Evolutionary conservation across 2,797 vertebrate genomes (phyloP).

Genomic region (Syngnathus rostellatus): DNA sequence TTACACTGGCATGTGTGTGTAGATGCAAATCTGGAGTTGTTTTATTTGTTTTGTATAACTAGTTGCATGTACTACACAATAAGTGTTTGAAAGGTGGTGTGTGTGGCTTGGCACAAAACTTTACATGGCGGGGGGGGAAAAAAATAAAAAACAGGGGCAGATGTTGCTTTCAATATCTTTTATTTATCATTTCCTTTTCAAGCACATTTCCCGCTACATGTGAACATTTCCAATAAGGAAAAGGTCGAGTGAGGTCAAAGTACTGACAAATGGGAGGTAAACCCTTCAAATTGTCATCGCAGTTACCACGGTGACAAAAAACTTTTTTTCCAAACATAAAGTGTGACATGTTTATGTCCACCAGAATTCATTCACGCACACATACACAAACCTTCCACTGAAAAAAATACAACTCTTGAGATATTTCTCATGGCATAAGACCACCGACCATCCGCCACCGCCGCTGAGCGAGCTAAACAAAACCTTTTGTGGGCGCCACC

Average conservation of each 20-base stretch:
- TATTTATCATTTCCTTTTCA: constrained; percentile 64
- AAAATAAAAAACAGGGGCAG: neutral
- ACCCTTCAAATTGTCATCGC: constrained; percentile 22
- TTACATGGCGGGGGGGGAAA: too few species aligned
- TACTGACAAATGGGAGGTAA: constrained; percentile 63
- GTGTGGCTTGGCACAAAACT: neutral
- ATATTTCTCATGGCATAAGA: constrained; percentile 35
- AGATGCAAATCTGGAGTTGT: too few species aligned
- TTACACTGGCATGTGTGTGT: too few species aligned
- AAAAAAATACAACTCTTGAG: constrained; percentile 29
- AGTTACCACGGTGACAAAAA: constrained; percentile 58
- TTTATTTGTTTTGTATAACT: too few species aligned
- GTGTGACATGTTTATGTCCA: constrained; percentile 48
- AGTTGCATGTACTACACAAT: too few species aligned
- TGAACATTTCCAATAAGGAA: constrained; percentile 59
- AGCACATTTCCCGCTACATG: constrained; percentile 70
- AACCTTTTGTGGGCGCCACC: neutral
- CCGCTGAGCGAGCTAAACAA: neutral
- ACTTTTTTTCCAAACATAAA: constrained; percentile 47
- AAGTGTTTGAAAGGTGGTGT: too few species aligned
- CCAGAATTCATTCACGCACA: constrained; percentile 52
- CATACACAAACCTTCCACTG: constrained; percentile 47
- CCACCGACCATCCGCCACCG: constrained; percentile 3
- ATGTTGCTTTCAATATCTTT: constrained; percentile 59
- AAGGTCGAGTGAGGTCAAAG: constrained; percentile 75